Evolutionary conservation across 2,888 invertebrate genomes (phyloP).

Genomic region (Drosophila mayaguana): DNA sequence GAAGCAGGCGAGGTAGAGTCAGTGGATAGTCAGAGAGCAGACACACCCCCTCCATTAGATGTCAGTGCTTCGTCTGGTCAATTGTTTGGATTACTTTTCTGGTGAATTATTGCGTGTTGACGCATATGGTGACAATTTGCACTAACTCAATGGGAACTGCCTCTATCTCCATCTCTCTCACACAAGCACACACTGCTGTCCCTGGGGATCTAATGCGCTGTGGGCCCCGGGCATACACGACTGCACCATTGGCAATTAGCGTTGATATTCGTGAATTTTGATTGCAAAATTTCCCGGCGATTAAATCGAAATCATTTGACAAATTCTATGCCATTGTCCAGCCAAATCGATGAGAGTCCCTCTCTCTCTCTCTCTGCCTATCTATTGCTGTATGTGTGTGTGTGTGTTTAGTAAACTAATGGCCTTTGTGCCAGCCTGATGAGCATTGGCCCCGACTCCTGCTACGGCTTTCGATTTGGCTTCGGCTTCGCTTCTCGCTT

Average conservation of each 20-base stretch:
- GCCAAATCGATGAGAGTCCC: background rate
- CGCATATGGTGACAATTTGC: constrained; percentile 85
- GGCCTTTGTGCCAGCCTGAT: constrained; percentile 37
- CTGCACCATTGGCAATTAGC: constrained; percentile 75
- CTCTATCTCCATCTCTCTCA: constrained; percentile 16
- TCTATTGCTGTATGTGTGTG: constrained; percentile 9
- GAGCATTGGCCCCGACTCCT: constrained; percentile 33
- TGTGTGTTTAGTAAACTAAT: constrained; percentile 44
- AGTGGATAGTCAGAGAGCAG: constrained; percentile 26
- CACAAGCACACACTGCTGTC: background rate
- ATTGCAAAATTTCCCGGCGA: constrained; percentile 82
- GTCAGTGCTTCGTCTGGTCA: constrained; percentile 76
- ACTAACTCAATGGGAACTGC: constrained; percentile 33
- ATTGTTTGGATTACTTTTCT: constrained; percentile 85
- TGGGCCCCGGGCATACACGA: constrained; percentile 33
- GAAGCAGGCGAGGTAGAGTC: background rate
- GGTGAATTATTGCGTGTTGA: constrained; percentile 86
- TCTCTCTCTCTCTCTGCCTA: background rate
- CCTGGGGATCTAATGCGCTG: constrained; percentile 61
- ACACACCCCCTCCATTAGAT: constrained; percentile 80
- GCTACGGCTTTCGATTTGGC: constrained; percentile 6
- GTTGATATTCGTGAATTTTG: constrained; percentile 78
- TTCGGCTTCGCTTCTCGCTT: constrained; percentile 20
- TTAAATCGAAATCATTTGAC: constrained; percentile 83
- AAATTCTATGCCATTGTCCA: constrained; percentile 44